Conservation (phyloP, 1,140 invertebrate genomes). For the Physella acuta region DNA sequence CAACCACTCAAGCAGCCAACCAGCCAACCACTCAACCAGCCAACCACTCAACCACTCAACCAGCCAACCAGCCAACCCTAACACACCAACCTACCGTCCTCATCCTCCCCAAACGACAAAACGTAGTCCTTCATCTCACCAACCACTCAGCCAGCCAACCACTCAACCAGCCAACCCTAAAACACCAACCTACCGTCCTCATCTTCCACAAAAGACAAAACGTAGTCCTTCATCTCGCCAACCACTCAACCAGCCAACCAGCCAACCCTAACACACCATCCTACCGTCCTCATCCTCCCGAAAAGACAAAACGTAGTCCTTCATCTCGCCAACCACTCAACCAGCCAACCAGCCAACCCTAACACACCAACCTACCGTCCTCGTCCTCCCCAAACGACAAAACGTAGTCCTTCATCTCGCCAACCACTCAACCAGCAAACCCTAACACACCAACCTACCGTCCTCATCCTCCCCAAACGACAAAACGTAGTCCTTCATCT, state of each 20-base stretch:
- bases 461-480: conserved; percentile 55
- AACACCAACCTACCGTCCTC: conserved; percentile 51
- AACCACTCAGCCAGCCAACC: conserved; percentile 39
- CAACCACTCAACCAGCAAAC: conserved; percentile 30
- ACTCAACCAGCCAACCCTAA: too few species aligned
- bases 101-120: conserved; percentile 55
- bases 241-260: too few species aligned
- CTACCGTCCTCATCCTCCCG: conserved; percentile 53
- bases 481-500: conserved; percentile 41
- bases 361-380: too few species aligned
- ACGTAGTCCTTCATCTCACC: conserved; percentile 39
- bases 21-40: conserved; percentile 31
- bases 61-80: background rate
- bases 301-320: conserved; percentile 50
- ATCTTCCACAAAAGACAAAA: conserved; percentile 55
- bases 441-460: conserved; percentile 47
- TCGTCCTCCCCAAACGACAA: conserved; percentile 43
- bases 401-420: conserved; percentile 39
- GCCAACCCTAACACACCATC: too few species aligned
- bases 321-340: conserved; percentile 36
- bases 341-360: too few species aligned
- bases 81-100: conserved; percentile 27
- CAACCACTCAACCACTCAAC: background rate
- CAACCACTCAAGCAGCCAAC: conserved; percentile 30
- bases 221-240: conserved; percentile 35